A percentile compares a stretch with the other conserved stretches of the same genome.
Conservation (phyloP, 2,113 vertebrate genomes). For the Choloepus hoffmanni region DNA sequence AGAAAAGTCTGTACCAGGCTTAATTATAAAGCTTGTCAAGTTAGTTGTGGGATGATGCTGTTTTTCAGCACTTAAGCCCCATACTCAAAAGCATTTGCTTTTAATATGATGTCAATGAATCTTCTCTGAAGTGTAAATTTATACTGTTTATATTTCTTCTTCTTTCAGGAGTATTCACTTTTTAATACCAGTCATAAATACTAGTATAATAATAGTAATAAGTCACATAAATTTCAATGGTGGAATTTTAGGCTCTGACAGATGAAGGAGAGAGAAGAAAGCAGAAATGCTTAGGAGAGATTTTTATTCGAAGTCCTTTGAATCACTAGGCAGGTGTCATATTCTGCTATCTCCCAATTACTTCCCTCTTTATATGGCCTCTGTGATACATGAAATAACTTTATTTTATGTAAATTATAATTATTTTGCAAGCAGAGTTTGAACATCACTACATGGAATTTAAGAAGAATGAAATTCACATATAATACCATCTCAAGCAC, state of each 20-base stretch:
- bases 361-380: too few species aligned
- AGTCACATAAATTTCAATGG: neutral
- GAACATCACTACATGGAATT: too few species aligned
- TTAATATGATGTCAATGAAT: neutral
- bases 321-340: too few species aligned
- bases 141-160: neutral
- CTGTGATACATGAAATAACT: too few species aligned
- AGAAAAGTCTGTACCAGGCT: neutral
- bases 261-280: neutral
- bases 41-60: neutral
- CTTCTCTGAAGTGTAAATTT: constrained; percentile 6
- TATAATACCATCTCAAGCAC: too few species aligned
- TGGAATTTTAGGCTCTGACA: neutral
- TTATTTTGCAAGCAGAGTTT: too few species aligned
- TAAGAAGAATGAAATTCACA: too few species aligned
- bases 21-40: neutral
- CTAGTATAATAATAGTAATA: neutral
- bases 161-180: neutral
- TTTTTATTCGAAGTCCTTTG: too few species aligned
- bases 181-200: constrained; percentile 29
- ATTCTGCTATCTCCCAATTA: too few species aligned
- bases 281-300: neutral
- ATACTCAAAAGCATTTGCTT: constrained; percentile 40
- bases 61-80: neutral
- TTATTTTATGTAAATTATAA: too few species aligned